phyloP scores from a whole-genome alignment of 53 echinoderm and acorn worm genomes.

The Stichopus horrens region DNA sequence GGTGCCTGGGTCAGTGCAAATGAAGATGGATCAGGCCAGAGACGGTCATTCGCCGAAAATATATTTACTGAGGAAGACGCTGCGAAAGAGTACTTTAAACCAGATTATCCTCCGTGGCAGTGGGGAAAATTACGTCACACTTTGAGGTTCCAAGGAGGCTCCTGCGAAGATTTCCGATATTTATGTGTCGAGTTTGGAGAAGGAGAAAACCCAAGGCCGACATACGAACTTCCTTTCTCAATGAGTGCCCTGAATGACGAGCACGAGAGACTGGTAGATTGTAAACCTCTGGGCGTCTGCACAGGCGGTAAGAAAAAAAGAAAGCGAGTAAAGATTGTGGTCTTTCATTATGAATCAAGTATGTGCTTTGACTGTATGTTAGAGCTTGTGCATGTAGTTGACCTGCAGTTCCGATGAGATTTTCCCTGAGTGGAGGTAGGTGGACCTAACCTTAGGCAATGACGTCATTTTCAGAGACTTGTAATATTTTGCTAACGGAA shows the following conservation, averaged over 20 bases:
- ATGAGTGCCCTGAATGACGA: not conserved
- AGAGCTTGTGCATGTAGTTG: no score
- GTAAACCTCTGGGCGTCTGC: not conserved
- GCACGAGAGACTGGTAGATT: constrained; percentile 13
- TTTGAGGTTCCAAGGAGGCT: not conserved
- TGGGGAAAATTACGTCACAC: constrained; percentile 7
- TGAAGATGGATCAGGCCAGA: constrained; percentile 25
- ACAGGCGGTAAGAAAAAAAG: not conserved
- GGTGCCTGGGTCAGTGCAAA: constrained; percentile 37
- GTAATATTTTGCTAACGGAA: not conserved
- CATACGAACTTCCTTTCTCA: not conserved
- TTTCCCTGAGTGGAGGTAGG: no score
- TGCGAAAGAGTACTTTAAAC: constrained; percentile 5
- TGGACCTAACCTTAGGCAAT: no score
- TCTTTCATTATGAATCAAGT: no score
- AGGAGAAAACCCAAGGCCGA: not conserved
- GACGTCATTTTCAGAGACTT: no score
- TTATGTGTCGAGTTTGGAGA: constrained; percentile 30
- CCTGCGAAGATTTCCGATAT: constrained; percentile 20
- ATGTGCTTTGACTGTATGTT: no score
- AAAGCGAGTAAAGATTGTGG: not conserved
- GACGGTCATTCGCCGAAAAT: not conserved
- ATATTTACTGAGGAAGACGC: not conserved
- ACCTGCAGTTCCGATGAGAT: no score
- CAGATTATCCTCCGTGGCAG: constrained; percentile 24